Evolutionary conservation across 2,797 vertebrate genomes (phyloP), one percentile per base, ranked within the genome.

Genomic region (Apodemus agrarius): DNA sequence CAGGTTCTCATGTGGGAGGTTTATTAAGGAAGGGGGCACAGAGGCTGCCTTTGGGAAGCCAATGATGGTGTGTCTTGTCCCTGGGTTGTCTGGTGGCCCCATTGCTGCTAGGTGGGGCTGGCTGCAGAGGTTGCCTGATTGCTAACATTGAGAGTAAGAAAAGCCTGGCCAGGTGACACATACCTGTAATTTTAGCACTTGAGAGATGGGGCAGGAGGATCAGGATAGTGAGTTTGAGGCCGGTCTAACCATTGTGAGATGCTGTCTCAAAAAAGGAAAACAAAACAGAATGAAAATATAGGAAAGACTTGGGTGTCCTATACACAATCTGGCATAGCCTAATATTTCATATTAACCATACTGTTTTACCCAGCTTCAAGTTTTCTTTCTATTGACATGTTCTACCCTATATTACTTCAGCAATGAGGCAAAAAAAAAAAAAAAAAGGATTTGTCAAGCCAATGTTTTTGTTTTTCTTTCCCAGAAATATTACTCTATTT

Each of bases 341-440:
- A 22, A 24, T 81, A 72, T 29, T 78, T 37, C 29, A 49, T 69
- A 13, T 89, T 93, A 69, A 31, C 81, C 31, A 57, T 43, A 76
- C 26, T 86, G 10, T n/a, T n/a, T 49, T 52, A 12, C 11, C 19
- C 72, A 76, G 54, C 54, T 61, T 75, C 37, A 43, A 40, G 37
- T 43, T 88, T 84, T 96, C 80, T 37, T 78, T 61, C 75, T 69
- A 80, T 43, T 95, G 54, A 82, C 16, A 67, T 83, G 52, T 76
- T 94, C 72, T 94, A 80, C 40, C n/a, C 29, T 72, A 80, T n/a
- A 31, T 85, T 90, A 74, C 89, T 88, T 86, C 82, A 93, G 52
- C 65, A 96, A 22, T 95, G 86, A 94, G 94, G 61, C 74, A 90
- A 96, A 96, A 82, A 96, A 90, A 96, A 96, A 90, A 96, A 96